phyloP scores from a whole-genome alignment of 2,797 vertebrate species.

The Psittacula derbiana region DNA sequence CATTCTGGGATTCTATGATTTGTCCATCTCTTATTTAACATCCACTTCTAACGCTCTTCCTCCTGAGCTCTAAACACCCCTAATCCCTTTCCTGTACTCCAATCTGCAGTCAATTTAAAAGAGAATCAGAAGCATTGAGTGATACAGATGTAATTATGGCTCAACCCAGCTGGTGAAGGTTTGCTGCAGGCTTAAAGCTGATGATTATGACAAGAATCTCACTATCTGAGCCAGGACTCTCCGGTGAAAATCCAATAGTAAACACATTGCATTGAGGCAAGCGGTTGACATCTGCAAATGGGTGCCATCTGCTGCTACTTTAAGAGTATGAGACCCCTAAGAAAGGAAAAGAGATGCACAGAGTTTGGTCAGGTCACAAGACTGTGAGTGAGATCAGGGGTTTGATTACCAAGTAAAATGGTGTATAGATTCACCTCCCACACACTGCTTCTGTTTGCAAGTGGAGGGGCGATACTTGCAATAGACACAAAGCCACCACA shows the following conservation, averaged over 20 bases:
- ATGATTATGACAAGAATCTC: constrained; percentile 8
- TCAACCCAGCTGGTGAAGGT: neutral
- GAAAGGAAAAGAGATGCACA: neutral
- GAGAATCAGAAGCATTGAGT: neutral
- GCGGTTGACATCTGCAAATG: neutral
- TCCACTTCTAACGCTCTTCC: neutral
- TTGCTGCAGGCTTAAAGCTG: constrained; percentile 9
- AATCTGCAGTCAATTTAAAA: neutral
- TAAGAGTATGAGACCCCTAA: constrained; percentile 15
- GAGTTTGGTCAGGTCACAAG: neutral
- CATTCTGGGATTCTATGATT: neutral
- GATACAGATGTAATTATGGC: neutral
- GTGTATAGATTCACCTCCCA: neutral
- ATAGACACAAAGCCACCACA: neutral
- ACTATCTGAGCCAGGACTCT: neutral
- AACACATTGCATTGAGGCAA: neutral
- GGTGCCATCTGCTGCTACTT: constrained; percentile 33
- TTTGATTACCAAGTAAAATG: neutral
- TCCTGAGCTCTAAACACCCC: neutral
- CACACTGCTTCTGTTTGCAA: neutral
- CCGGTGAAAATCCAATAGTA: constrained; percentile 21
- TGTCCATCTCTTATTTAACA: neutral
- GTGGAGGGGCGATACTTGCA: too few relatives aligned
- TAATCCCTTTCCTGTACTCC: neutral
- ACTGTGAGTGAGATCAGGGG: neutral